phyloP scores from a whole-genome alignment of 2,888 invertebrate genomes.

The Octodonta nipae region DNA sequence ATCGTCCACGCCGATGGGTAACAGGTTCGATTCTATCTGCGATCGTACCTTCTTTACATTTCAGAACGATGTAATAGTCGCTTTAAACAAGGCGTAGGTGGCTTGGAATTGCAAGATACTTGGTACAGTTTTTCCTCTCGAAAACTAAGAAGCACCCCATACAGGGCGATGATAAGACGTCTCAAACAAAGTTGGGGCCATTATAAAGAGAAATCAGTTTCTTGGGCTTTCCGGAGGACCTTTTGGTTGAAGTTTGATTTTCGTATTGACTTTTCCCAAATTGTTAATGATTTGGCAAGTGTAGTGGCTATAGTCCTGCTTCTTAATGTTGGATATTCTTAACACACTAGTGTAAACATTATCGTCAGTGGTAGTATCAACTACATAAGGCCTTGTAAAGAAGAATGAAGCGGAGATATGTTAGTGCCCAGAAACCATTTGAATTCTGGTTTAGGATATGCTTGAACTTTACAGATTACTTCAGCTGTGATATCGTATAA shows the following conservation, averaged over 20 bases:
- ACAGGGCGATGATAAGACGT: too few species aligned
- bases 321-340: conserved; percentile 56
- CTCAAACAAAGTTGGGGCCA: conserved; percentile 69
- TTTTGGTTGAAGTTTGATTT: conserved; percentile 70
- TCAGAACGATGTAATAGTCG: too few species aligned
- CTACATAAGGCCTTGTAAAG: conserved; percentile 74
- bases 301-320: conserved; percentile 84
- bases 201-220: conserved; percentile 57
- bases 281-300: conserved; percentile 76
- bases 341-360: conserved; percentile 73
- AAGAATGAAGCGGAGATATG: conserved; percentile 58
- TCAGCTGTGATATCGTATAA: conserved; percentile 72
- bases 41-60: too few species aligned
- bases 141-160: too few species aligned
- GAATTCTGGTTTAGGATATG: conserved; percentile 84
- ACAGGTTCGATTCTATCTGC: too few species aligned
- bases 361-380: conserved; percentile 65
- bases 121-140: too few species aligned
- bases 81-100: too few species aligned
- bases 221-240: conserved; percentile 74
- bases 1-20: too few species aligned
- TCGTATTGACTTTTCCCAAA: conserved; percentile 61
- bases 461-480: conserved; percentile 77
- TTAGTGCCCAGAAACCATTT: conserved; percentile 79
- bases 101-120: too few species aligned